Evolutionary conservation across 2,888 invertebrate species (phyloP), one percentile per base, ranked within the genome.

Genomic region (Buathra laborator): DNA sequence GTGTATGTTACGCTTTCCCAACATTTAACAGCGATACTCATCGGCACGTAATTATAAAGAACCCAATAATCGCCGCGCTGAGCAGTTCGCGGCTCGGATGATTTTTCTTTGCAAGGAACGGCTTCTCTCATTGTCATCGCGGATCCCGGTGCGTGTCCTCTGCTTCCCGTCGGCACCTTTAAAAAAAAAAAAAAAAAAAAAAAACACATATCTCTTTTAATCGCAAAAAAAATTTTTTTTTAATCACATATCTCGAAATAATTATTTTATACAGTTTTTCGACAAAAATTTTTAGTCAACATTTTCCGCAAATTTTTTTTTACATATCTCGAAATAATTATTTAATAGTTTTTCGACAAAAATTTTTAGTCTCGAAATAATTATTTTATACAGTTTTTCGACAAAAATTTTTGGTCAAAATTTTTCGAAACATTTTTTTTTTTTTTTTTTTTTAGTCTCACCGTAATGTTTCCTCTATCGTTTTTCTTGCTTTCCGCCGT

Each of bases 1-100:
- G 98, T 98, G 92, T 98, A 98, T 0, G 98, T 98, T 87, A 98
- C 96, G 88, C 96, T 96, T 94, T 98, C 97, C 94, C 97, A 97
- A 94, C 98, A 98, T 91, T 95, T 95, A 71, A 97, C 93, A 62
- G 94, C 93, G 86, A 93, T 93, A 83, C 96, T 96, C 81, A 97
- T 97, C 56, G 96, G 95, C 87, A 98, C 96, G 92, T 97, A 98
- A 94, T 98, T 98, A 94, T 97, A 97, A 84, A 98, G 94, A 89
- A 98, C 98, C 98, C 98, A 98, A 93, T 97, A 98, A 90, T 97
- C 97, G 24, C 97, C 97, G 1, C 97, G 96, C 91, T 97, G 97
- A 78, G 96, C 94, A 62, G 96, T 96, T 89, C 95, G 94, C 10
- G 96, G 95, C 79, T 94, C 92, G 88, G 95, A 95, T 46, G 95